A percentile compares a stretch with the other conserved stretches of the same genome.
Conservation (phyloP, 1,140 invertebrate genomes). For the Drosophila fuyamai region DNA sequence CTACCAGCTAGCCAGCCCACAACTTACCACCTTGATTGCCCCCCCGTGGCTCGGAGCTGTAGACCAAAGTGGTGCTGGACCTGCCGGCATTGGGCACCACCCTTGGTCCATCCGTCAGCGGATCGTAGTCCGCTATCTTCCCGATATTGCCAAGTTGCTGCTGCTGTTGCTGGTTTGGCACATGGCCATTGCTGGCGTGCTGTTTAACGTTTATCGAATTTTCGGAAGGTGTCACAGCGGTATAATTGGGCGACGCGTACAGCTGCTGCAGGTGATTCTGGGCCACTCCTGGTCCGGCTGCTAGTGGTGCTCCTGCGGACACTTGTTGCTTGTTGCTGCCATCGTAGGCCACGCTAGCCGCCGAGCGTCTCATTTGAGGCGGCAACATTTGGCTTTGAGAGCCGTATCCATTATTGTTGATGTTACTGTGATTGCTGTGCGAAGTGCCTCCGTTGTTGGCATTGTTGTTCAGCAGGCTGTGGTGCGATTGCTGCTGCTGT, state of each 20-base stretch:
- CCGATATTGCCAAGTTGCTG: constrained; percentile 85
- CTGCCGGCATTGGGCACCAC: constrained; percentile 90
- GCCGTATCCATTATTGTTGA: constrained; percentile 54
- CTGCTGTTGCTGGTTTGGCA: constrained; percentile 46
- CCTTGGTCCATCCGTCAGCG: constrained; percentile 89
- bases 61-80: constrained; percentile 92
- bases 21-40: constrained; percentile 85
- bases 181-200: constrained; percentile 63
- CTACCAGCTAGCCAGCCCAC: constrained; percentile 59
- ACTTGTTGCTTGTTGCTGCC: constrained; percentile 37
- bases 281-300: constrained; percentile 2
- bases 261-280: constrained; percentile 63
- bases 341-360: constrained; percentile 42
- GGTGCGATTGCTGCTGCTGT: constrained; percentile 37
- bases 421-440: constrained; percentile 29
- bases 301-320: constrained; percentile 7
- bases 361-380: constrained; percentile 50
- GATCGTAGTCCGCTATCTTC: constrained; percentile 93
- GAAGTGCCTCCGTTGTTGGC: constrained; percentile 49
- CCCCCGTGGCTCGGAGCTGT: constrained; percentile 90
- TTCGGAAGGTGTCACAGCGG: constrained; percentile 70
- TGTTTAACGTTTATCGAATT: constrained; percentile 54
- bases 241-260: constrained; percentile 69
- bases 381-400: constrained; percentile 40
- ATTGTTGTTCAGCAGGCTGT: constrained; percentile 55